Conservation (phyloP, 2,797 vertebrate species). For the Diceros bicornis region DNA sequence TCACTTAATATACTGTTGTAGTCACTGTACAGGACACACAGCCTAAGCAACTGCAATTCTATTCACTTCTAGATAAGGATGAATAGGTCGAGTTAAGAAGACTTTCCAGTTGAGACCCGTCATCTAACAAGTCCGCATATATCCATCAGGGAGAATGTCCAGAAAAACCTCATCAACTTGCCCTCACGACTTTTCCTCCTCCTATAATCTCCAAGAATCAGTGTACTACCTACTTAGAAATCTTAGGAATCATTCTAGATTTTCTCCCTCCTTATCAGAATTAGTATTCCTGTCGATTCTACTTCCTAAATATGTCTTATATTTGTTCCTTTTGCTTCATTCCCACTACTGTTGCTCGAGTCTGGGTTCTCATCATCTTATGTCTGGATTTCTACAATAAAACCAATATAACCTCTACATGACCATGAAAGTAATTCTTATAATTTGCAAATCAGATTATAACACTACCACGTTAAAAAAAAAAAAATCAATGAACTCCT, state of each 20-base stretch:
- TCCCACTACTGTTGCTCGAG: background rate
- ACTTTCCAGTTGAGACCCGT: background rate
- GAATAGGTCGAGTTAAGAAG: background rate
- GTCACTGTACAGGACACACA: background rate
- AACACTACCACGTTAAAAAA: background rate
- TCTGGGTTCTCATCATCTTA: background rate
- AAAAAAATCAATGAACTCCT: background rate
- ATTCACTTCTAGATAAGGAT: background rate
- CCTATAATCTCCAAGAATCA: background rate
- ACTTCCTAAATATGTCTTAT: background rate
- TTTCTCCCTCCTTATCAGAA: background rate
- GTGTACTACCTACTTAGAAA: background rate
- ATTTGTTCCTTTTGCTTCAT: background rate
- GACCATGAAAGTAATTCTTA: background rate
- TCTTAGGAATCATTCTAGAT: background rate
- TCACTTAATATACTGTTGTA: background rate
- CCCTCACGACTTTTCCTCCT: background rate
- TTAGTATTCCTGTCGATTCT: background rate
- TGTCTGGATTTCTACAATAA: background rate
- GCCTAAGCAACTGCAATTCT: background rate
- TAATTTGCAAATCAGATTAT: conserved; percentile 5
- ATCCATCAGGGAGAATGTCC: background rate
- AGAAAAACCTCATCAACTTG: background rate
- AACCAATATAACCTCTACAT: background rate
- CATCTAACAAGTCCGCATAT: background rate